Evolutionary conservation across 92 coral and sea anemone genomes (phyloP), one percentile per base, ranked within the genome.

Genomic region (Phenganax marumi): DNA sequence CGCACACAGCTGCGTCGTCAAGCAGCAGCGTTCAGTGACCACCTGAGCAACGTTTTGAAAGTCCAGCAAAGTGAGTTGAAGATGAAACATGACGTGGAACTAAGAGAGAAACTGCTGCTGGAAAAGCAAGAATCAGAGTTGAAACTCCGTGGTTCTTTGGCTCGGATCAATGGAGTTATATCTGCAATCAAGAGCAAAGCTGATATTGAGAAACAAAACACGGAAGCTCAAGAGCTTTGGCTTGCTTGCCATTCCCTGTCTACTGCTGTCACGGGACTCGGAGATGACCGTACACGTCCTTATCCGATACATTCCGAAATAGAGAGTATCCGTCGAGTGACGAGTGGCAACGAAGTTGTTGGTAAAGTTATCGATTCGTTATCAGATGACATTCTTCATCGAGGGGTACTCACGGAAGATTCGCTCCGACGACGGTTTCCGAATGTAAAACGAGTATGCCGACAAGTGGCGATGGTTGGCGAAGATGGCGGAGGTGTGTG

Each of bases 1-100:
- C 95, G 98, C 19, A 94, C 91, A 58, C 98, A 95, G 79, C 89
- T 95, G 23, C 98, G 98, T 82, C 91, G 98, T 24, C 98, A 95
- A 84, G 98, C 98, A 25, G 96, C 98, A 39, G 98, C 96, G 16
- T 95, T 90, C 84, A 89, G 97, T 69, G 98, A 95, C 86, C 93
- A 95, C 83, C 88, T 95, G 65, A 81, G 91, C 49, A 97, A 95
- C 69, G 98, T 95, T 52, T 85, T 95, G 62, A 91, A 85, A 46
- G 96, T 95, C 39, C 98, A 95, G 81, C 91, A 90, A 13, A 81
- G 77, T 69, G 97, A 95, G 82, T 84, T 95, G 81, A 85, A 89
- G 24, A 70, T 80, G 86, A 92, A 92, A 60, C 71, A 77, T 48
- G 52, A 58, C 39, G 65, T 23, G 50, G 82, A 52, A 14, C 48